Conservation (phyloP, 2,113 vertebrate genomes). For the Pseudorasbora parva region DNA sequence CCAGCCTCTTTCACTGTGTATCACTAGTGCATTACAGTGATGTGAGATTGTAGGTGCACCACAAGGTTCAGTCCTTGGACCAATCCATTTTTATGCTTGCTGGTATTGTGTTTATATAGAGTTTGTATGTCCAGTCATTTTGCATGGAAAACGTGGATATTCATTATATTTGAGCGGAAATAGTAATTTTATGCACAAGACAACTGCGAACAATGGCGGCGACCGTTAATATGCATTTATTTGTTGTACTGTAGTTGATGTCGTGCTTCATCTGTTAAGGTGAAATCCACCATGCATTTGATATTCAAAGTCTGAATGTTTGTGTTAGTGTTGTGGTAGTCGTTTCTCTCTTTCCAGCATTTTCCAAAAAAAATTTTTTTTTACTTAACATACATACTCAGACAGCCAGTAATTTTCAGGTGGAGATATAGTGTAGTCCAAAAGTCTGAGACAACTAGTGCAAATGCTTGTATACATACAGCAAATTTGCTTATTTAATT, state of each 20-base stretch:
- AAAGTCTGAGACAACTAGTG: background rate
- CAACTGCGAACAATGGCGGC: background rate
- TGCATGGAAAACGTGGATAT: conserved; percentile 65
- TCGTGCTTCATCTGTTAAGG: conserved; percentile 48
- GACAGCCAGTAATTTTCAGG: background rate
- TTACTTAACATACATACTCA: background rate
- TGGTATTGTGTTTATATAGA: conserved; percentile 61
- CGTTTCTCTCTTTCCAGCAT: conserved; percentile 49
- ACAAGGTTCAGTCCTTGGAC: conserved; percentile 59
- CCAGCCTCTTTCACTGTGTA: conserved; percentile 45
- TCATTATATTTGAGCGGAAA: conserved; percentile 18
- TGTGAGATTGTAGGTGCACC: conserved; percentile 64
- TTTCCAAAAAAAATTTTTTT: conserved; percentile 29
- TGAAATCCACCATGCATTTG: conserved; percentile 44
- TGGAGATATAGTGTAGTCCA: background rate
- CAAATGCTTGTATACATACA: background rate
- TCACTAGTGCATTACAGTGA: conserved; percentile 63
- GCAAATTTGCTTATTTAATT: background rate
- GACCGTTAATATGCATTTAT: background rate
- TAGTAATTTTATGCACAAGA: background rate
- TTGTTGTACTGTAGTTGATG: conserved; percentile 16
- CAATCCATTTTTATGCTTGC: conserved; percentile 62
- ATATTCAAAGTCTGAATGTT: conserved; percentile 18
- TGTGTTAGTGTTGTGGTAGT: conserved; percentile 29
- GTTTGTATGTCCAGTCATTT: conserved; percentile 52